These are phyloP conservation scores for Osedax fenrisi DNA, from an alignment of 2,888 invertebrate species.

Conservation along the genomic window DNA sequence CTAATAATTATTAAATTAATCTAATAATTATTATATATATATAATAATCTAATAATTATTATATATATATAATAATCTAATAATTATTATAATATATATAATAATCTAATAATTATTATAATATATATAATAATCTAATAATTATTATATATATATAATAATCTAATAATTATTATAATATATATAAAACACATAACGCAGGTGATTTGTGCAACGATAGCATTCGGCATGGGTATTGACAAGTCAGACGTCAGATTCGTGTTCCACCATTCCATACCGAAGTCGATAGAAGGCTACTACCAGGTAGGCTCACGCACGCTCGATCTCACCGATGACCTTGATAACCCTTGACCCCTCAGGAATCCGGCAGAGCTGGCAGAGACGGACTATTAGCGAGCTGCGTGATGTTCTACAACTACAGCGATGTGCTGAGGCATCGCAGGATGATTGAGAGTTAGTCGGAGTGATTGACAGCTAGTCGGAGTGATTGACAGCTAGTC, in stretches of 20 bases:
- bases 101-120: no score
- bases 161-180: no score
- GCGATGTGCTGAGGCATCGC: conserved; percentile 56
- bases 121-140: no score
- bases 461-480: neutral
- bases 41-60: no score
- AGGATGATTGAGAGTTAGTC: conserved; percentile 48
- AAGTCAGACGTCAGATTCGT: conserved; percentile 59
- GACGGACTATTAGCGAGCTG: conserved; percentile 76
- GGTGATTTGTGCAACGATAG: conserved; percentile 52
- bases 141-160: no score
- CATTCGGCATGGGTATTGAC: conserved; percentile 52
- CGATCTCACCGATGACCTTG: neutral
- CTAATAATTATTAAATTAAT: no score
- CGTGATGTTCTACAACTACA: conserved; percentile 73
- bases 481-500: neutral
- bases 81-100: no score
- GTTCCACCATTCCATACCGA: conserved; percentile 79
- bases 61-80: no score
- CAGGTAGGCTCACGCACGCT: conserved; percentile 53
- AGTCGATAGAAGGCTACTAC: conserved; percentile 90
- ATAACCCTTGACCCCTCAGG: conserved; percentile 46
- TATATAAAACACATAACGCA: conserved; percentile 32
- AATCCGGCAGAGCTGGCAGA: conserved; percentile 86
- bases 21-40: no score